These are phyloP conservation scores for Salticus scenicus DNA, from an alignment of 2,888 invertebrate genomes.

Conservation along the genomic window DNA sequence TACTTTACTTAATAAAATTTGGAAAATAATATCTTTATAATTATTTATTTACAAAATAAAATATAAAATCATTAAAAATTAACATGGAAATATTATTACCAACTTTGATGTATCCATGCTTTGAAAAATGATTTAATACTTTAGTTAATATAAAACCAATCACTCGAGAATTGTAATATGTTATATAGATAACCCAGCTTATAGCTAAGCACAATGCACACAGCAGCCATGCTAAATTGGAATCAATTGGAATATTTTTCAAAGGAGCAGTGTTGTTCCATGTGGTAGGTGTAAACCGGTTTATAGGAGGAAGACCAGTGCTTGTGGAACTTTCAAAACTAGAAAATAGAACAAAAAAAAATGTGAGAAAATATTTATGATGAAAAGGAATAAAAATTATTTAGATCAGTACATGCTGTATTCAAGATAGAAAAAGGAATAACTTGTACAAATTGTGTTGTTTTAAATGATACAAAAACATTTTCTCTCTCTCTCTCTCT, in stretches of 20 bases:
- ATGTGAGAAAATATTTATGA: too few relatives aligned
- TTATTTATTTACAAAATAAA: too few relatives aligned
- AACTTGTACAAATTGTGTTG: too few relatives aligned
- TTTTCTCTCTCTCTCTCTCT: too few relatives aligned
- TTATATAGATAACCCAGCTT: conserved; percentile 94
- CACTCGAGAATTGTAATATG: conserved; percentile 94
- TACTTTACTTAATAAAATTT: too few relatives aligned
- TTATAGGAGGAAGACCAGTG: conserved; percentile 33
- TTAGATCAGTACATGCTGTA: too few relatives aligned
- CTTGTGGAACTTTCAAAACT: conserved; percentile 51
- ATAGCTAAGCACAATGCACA: conserved; percentile 88
- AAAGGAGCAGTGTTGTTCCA: conserved; percentile 68
- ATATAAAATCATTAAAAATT: too few relatives aligned
- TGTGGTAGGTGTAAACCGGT: conserved; percentile 44
- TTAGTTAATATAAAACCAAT: conserved; percentile 92
- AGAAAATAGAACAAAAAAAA: conserved; percentile 1
- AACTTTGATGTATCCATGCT: conserved; percentile 91
- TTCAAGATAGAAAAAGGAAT: too few relatives aligned
- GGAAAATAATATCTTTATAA: too few relatives aligned
- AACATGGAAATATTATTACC: conserved; percentile 75
- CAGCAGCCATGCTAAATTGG: conserved; percentile 84
- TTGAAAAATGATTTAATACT: conserved; percentile 89
- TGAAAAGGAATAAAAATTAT: too few relatives aligned
- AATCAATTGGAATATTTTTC: conserved; percentile 71
- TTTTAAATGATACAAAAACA: too few relatives aligned